phyloP scores from a whole-genome alignment of 2,797 vertebrate genomes.

The Urophycis tenuis region DNA sequence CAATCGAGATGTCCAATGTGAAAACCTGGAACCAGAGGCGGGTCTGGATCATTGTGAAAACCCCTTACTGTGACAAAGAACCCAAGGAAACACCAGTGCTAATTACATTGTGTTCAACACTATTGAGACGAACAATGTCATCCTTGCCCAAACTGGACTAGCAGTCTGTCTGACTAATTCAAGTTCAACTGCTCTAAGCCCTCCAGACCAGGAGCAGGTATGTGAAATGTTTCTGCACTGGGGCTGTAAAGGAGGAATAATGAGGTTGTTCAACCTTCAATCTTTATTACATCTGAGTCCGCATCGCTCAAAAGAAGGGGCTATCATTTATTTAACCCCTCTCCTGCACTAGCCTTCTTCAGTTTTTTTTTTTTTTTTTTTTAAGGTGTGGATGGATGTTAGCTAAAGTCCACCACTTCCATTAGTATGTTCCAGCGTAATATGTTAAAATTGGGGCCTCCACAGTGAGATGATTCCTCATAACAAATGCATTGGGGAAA shows the following conservation, averaged over 20 bases:
- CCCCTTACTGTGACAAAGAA: background rate
- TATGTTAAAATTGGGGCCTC: conserved; percentile 36
- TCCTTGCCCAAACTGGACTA: conserved; percentile 28
- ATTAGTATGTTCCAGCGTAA: conserved; percentile 47
- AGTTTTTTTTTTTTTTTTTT: conserved; percentile 16
- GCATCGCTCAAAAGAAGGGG: background rate
- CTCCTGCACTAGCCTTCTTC: conserved; percentile 6
- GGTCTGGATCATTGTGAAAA: background rate
- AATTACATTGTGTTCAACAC: conserved; percentile 33
- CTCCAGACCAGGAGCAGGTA: conserved; percentile 42
- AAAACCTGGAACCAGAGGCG: too few relatives aligned
- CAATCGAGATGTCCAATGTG: too few relatives aligned
- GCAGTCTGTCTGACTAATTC: conserved; percentile 59
- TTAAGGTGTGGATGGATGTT: conserved; percentile 43
- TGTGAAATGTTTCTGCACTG: conserved; percentile 66
- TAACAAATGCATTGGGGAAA: conserved; percentile 44
- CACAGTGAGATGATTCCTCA: conserved; percentile 50
- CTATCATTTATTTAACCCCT: background rate
- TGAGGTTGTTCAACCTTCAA: conserved; percentile 56
- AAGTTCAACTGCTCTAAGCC: conserved; percentile 52
- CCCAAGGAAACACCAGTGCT: conserved; percentile 1
- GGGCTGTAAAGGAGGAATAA: conserved; percentile 50
- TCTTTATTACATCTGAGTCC: conserved; percentile 64
- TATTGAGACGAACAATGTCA: conserved; percentile 36
- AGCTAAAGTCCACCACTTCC: conserved; percentile 40